Base-by-base conservation (phyloP, 53 echinoderm and acorn worm species). In the Stichopus horrens region DNA sequence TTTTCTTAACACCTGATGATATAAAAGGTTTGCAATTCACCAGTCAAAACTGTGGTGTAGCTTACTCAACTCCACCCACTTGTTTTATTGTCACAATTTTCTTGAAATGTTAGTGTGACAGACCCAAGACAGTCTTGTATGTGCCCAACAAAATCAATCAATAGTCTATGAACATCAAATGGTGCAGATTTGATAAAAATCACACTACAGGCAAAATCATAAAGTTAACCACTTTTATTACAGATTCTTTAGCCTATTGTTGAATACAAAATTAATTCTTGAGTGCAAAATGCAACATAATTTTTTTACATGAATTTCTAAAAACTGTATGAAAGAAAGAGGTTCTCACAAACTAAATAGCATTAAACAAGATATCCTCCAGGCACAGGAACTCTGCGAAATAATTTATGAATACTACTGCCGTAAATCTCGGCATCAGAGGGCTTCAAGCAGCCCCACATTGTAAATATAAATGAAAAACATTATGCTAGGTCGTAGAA, bases 261-360 rank as follows among this genome's bases (percentile, higher is more conserved):
- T 53, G 79, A 79, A 79, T 79, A 79, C 79, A 79, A 79, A 79
- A 79, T 53, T 53, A 79, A 54, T 79, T 79, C 79, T 79, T 16
- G 54, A 79, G 56, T 79, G 79, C 79, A 79, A 79, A 79, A 79
- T 79, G 79, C 79, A 79, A 79, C 79, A 79, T 79, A 79, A 79
- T 79, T 79, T 79, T 75, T 79, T 79, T 79, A 79, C 79, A 79
- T 18, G 79, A 79, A 79, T 79, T 53, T 79, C 79, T 79, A 53
- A 63, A 23, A 75, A 55, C 53, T 54, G 79, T 19, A 79, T 79
- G 79, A 79, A 79, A 79, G 79, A 54, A 79, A 79, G 14, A 54
- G 79, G 79, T 54, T 79, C 79, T 79, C 75, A 37, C 54, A 53
- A 79, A 79, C 79, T 79, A 79, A 79, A n/a, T 63, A 16, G 63